Percentiles rank a stretch among this genome's conserved stretches.
Conservation (phyloP, 2,888 invertebrate genomes). For the Alloscopus bannaensis region DNA sequence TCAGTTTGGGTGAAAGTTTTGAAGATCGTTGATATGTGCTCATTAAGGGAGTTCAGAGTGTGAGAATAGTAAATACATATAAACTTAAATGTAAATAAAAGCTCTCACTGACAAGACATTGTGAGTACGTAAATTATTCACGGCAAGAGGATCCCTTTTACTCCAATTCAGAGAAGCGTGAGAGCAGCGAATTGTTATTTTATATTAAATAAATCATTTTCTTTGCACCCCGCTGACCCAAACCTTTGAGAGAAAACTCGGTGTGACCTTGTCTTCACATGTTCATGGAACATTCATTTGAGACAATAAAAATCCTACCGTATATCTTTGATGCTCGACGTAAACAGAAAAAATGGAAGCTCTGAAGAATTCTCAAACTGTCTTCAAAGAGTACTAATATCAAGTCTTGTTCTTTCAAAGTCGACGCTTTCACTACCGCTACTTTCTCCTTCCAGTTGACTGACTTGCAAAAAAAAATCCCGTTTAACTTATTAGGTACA, state of each 20-base stretch:
- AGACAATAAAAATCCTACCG: neutral
- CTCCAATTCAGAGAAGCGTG: too few relatives aligned
- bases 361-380: constrained; percentile 29
- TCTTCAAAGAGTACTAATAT: constrained; percentile 44
- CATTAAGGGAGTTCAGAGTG: neutral
- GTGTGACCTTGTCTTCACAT: neutral
- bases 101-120: too few relatives aligned
- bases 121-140: too few relatives aligned
- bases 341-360: constrained; percentile 7
- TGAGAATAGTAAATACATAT: neutral
- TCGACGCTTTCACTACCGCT: neutral
- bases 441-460: constrained; percentile 8
- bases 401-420: constrained; percentile 18
- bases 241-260: neutral
- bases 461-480: neutral
- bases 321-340: neutral
- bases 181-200: constrained; percentile 1
- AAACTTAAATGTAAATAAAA: too few relatives aligned
- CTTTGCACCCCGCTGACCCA: too few relatives aligned
- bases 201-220: neutral
- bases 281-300: too few relatives aligned
- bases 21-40: neutral
- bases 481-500: neutral
- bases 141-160: too few relatives aligned
- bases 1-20: neutral